Percentiles rank a stretch among this genome's conserved stretches.
These are phyloP conservation scores for Ectemnius cavifrons DNA, from an alignment of 2,888 invertebrate species.

Conservation along the genomic window DNA sequence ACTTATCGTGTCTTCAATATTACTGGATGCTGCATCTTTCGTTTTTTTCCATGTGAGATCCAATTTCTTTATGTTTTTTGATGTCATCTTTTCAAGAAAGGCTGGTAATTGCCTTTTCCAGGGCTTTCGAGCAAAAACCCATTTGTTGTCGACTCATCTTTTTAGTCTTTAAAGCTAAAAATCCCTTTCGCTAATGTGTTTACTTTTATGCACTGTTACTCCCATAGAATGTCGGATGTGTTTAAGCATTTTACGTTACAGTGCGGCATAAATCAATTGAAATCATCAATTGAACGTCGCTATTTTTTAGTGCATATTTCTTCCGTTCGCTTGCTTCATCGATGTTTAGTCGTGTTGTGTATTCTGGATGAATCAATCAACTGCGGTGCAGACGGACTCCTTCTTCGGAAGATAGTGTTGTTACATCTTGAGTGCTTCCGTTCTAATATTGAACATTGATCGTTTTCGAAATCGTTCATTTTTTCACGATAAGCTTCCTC, in stretches of 20 bases:
- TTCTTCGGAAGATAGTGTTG: too few relatives aligned
- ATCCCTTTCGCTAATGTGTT: too few relatives aligned
- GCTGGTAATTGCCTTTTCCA: too few relatives aligned
- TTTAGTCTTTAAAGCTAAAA: too few relatives aligned
- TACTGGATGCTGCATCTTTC: not conserved
- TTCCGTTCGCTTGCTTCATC: conserved; percentile 10
- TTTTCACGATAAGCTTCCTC: too few relatives aligned
- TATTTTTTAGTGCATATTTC: not conserved
- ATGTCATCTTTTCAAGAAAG: too few relatives aligned
- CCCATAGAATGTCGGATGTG: conserved; percentile 1
- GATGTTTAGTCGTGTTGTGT: not conserved
- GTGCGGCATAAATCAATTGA: not conserved
- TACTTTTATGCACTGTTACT: not conserved
- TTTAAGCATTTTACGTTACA: not conserved
- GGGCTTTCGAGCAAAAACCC: too few relatives aligned
- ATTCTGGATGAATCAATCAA: too few relatives aligned
- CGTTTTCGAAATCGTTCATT: too few relatives aligned
- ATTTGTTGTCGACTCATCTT: too few relatives aligned
- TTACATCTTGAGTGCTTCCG: not conserved
- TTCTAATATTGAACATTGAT: not conserved
- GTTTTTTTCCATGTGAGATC: not conserved
- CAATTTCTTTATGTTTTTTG: not conserved
- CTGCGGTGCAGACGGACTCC: too few relatives aligned
- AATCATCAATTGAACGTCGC: not conserved
- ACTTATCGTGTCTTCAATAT: not conserved